These are phyloP conservation scores for Tauraco hartlaubi DNA, from an alignment of 2,797 vertebrate genomes.

Conservation along the genomic window DNA sequence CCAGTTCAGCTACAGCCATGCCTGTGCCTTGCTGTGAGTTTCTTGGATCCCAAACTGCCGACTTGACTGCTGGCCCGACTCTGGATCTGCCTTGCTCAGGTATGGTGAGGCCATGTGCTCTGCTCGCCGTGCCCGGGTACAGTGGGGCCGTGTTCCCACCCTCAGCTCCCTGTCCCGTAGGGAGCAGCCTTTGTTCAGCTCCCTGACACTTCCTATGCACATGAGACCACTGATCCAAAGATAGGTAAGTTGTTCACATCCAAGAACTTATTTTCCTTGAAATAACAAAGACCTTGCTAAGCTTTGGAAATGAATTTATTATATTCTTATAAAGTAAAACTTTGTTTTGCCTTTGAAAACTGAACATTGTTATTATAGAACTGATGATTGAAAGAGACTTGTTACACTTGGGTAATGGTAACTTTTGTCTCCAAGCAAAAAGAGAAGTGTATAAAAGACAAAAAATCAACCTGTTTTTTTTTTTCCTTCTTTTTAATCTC, in stretches of 20 bases:
- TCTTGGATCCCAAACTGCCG: background rate
- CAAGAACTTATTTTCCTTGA: background rate
- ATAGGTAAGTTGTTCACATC: background rate
- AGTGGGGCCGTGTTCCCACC: fast-evolving
- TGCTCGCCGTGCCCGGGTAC: background rate
- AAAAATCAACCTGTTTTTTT: background rate
- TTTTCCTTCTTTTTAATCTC: background rate
- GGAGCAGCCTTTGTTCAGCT: background rate
- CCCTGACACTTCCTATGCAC: fast-evolving
- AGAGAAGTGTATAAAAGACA: background rate
- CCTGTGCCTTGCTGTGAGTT: background rate
- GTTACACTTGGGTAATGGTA: background rate
- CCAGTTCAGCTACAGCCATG: fast-evolving
- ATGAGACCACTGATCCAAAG: fast-evolving
- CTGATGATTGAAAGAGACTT: background rate
- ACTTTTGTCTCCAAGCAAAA: background rate
- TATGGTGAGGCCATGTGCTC: too few species aligned
- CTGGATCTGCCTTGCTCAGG: background rate
- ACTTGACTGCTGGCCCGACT: background rate
- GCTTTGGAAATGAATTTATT: background rate
- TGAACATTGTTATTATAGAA: background rate
- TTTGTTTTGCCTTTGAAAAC: background rate
- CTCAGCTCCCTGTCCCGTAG: fast-evolving
- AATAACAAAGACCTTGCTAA: background rate
- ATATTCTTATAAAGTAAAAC: background rate